Evolutionary conservation across 2,888 invertebrate genomes (phyloP), one percentile per base, ranked within the genome.

Genomic region (Ormyrus nitidulus): DNA sequence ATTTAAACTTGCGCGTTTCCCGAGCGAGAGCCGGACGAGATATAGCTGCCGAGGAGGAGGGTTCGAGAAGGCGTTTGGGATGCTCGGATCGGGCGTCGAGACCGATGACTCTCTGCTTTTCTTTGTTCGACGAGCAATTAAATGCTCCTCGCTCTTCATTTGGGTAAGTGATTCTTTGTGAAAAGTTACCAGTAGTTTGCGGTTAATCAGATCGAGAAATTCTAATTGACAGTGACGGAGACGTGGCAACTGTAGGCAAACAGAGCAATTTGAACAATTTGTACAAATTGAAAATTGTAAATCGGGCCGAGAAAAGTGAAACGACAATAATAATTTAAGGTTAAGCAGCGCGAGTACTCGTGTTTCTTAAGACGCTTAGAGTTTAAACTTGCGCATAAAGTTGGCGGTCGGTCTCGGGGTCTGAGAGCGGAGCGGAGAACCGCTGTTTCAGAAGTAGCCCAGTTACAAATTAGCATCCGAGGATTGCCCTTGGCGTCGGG

Each of bases 381-480:
- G 51, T 73, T 68, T 73, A 64, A 80, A 73, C 73, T 77, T 68
- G 13, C 77, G 72, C 19, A 34, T 34, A 62, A 81, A 78, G 65
- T 71, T 66, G 44, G 51, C 13, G 51, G 13, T 13, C 13, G 53
- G 56, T 4, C 79, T 62, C 81, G 74, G 62, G 54, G 83, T 46
- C 9, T 82, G 76, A 83, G 86, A 48, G 66, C 13, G 9, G 61
- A n/a, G n/a, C 66, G 19, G 74, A 87, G 88, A 88, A 88, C 87
- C 89, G 86, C 89, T 89, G 89, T 84, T 80, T 83, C 86, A 87
- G 87, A 89, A 89, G 88, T 88, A 89, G 88, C 86, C 88, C 89
- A 89, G 88, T 88, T 88, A 89, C 89, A 89, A 89, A 89, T 89
- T 89, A 89, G 88, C 89, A 89, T 89, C 88, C 86, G 85, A 87